Evolutionary conservation across 2,888 invertebrate species (phyloP).

Genomic region (Cerceris ruficornis): DNA sequence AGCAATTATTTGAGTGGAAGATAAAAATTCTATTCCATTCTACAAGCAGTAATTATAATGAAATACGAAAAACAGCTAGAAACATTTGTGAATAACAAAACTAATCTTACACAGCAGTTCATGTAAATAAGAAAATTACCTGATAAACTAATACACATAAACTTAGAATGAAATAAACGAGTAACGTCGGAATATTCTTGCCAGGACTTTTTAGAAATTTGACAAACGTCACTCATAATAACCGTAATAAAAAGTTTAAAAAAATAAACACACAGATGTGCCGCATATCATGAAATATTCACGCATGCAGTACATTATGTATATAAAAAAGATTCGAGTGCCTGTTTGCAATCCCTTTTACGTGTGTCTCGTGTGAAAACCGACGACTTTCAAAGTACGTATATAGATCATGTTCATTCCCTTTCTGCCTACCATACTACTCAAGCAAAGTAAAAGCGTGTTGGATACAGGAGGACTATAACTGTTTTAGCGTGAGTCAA

Average conservation of each 20-base stretch:
- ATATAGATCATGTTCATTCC: constrained; percentile 49
- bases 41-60: constrained; percentile 6
- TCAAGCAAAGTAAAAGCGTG: constrained; percentile 50
- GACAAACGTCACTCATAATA: constrained; percentile 31
- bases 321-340: constrained; percentile 7
- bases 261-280: constrained; percentile 16
- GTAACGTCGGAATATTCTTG: constrained; percentile 3
- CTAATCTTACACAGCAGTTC: not conserved
- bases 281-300: constrained; percentile 27
- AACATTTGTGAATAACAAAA: constrained; percentile 13
- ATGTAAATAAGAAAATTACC: not conserved
- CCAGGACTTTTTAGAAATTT: constrained; percentile 8
- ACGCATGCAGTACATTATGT: constrained; percentile 3
- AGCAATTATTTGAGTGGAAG: not conserved
- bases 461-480: constrained; percentile 42
- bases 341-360: constrained; percentile 14
- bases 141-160: constrained; percentile 7
- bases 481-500: constrained; percentile 40
- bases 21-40: constrained; percentile 2
- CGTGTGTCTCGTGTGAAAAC: constrained; percentile 20
- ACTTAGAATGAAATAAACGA: constrained; percentile 1
- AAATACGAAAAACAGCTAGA: not conserved
- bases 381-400: constrained; percentile 44
- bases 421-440: constrained; percentile 52
- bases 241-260: not conserved